phyloP scores from a whole-genome alignment of 2,113 vertebrate genomes.

The Cichladusa arquata region DNA sequence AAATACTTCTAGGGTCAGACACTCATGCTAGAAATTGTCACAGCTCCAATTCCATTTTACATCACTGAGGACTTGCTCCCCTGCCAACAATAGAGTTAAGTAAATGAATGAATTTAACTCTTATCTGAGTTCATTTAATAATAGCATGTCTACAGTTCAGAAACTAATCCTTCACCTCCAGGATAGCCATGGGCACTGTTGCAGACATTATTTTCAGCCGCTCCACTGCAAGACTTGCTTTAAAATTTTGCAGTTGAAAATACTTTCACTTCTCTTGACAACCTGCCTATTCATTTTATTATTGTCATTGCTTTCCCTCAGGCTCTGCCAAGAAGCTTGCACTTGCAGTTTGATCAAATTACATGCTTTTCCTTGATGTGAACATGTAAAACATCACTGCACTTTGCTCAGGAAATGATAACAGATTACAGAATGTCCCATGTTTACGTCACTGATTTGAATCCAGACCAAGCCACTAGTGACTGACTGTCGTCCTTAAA shows the following conservation, averaged over 20 bases:
- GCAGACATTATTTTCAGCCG: not conserved
- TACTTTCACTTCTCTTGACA: not conserved
- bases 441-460: constrained; percentile 13
- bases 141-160: not conserved
- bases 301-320: not conserved
- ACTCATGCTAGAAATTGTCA: not conserved
- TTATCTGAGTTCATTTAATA: constrained; percentile 3
- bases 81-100: not conserved
- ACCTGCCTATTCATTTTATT: constrained; percentile 22
- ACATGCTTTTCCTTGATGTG: constrained; percentile 36
- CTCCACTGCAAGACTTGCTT: not conserved
- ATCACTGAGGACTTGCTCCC: not conserved
- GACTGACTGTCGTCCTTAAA: constrained; percentile 12
- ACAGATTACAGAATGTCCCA: not conserved
- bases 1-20: not conserved
- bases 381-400: constrained; percentile 22
- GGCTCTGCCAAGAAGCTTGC: constrained; percentile 39
- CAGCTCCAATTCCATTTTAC: not conserved
- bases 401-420: constrained; percentile 4
- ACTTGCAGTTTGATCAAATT: constrained; percentile 50
- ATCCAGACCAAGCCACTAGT: not conserved
- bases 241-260: not conserved
- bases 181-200: not conserved
- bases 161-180: not conserved
- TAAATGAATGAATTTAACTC: constrained; percentile 3